These are phyloP conservation scores for Tachystola acroxantha DNA, from an alignment of 2,888 invertebrate genomes.

Conservation along the genomic window DNA sequence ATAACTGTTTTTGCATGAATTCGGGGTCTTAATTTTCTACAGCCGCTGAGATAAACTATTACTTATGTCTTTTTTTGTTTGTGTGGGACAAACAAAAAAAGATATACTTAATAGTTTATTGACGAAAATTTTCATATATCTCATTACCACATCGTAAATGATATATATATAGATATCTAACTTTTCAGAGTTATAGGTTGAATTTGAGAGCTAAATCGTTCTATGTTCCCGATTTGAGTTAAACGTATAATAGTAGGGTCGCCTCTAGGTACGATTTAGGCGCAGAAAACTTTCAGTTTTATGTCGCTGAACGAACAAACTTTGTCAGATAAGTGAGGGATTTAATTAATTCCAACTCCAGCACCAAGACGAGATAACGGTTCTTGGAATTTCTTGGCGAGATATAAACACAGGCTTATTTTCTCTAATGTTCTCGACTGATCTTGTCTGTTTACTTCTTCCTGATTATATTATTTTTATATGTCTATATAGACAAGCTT, in stretches of 20 bases:
- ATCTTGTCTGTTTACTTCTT: not conserved
- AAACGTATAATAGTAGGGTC: too few species aligned
- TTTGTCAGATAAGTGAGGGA: conserved; percentile 38
- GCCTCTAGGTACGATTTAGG: too few species aligned
- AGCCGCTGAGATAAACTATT: too few species aligned
- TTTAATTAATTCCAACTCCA: conserved; percentile 50
- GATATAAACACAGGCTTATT: conserved; percentile 34
- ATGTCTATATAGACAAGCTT: too few species aligned
- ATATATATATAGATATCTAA: too few species aligned
- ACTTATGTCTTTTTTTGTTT: not conserved
- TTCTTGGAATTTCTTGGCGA: conserved; percentile 29
- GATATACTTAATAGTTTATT: not conserved
- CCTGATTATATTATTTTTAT: too few species aligned
- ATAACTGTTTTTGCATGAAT: too few species aligned
- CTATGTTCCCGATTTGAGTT: conserved; percentile 10
- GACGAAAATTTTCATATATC: not conserved
- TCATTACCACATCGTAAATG: too few species aligned
- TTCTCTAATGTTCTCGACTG: conserved; percentile 11
- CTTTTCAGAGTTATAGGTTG: conserved; percentile 7
- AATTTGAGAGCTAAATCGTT: too few species aligned
- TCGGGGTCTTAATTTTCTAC: too few species aligned
- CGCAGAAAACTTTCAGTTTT: conserved; percentile 26
- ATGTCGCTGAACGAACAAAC: conserved; percentile 33
- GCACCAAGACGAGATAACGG: conserved; percentile 31
- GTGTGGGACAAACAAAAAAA: not conserved